Base-by-base conservation (phyloP, 2,888 invertebrate species). In the Lycocerus yunnanus region DNA sequence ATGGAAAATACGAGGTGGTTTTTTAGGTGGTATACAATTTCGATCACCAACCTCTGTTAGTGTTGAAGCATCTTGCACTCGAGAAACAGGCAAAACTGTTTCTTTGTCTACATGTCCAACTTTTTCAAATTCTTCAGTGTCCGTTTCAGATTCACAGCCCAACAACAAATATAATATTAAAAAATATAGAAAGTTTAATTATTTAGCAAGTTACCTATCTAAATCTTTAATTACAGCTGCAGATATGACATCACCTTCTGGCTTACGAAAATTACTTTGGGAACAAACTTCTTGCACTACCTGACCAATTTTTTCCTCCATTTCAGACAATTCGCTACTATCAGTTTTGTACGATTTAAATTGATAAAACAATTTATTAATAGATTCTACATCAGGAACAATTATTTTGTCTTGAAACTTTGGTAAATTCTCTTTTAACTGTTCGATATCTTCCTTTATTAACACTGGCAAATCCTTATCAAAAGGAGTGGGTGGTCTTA, bases 41-140 rank as follows among this genome's bases (percentile, higher is more conserved):
- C 81, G 80, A 69, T 85, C 86, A 86, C 88, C 86, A 86, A 91
- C 91, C 91, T 91, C 91, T 80, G 90, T 90, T 78, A 89, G 87
- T 6, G 90, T 90, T 21, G 90, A 86, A 9, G 88, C 90, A 65
- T 90, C 90, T 82, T 87, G 86, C 1, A 88, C 89, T 58, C 88
- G 88, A 0, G 89, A 89, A 61, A 85, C 86, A 59, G 86, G 88
- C 86, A 81, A 86, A 1, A 88, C 87, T 9, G 83, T 88, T 79
- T 89, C 89, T 77, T 85, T 85, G 61, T 85, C 85, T 78, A 86
- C 87, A 71, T 85, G 83, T 14, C 91, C 90, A 9, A 95, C 91
- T 84, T 93, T 93, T 87, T 95, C 95, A 87, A 95, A 95, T 83
- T 94, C 95, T 82, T 94, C 94, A 0, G 93, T 93, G 83, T 95